These are phyloP conservation scores for Balaeniceps rex DNA, from an alignment of 2,113 vertebrate genomes.

Conservation along the genomic window DNA sequence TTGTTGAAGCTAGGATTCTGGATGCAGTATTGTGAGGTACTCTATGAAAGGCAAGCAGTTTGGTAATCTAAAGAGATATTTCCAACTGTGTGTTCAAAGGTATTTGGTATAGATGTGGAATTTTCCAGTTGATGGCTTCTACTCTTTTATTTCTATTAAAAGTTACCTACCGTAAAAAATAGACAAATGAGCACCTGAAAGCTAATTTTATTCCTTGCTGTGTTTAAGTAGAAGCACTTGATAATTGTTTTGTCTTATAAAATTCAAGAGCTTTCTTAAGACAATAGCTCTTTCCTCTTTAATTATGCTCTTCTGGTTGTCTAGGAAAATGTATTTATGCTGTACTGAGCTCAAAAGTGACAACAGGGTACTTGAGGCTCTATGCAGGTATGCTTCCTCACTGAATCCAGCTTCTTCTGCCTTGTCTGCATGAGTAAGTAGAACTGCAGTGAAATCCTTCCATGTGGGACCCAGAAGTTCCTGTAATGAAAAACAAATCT, in stretches of 20 bases:
- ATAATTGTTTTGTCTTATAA: conserved; percentile 77
- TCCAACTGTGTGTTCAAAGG: background rate
- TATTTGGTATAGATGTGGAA: background rate
- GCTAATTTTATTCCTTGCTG: conserved; percentile 33
- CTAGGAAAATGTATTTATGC: conserved; percentile 73
- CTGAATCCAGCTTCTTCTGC: conserved; percentile 68
- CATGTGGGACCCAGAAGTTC: conserved; percentile 80
- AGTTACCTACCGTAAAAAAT: background rate
- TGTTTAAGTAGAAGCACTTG: conserved; percentile 57
- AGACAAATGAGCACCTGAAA: background rate
- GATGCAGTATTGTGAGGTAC: background rate
- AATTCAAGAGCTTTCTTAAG: conserved; percentile 72
- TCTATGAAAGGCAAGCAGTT: background rate
- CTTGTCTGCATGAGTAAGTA: conserved; percentile 81
- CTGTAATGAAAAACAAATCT: conserved; percentile 64
- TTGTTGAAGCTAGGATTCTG: background rate
- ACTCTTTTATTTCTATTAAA: background rate
- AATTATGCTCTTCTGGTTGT: conserved; percentile 60
- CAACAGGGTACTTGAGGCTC: conserved; percentile 64
- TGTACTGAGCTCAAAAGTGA: conserved; percentile 62
- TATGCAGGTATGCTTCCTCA: conserved; percentile 61
- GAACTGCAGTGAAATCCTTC: conserved; percentile 74
- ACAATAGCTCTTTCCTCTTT: conserved; percentile 65
- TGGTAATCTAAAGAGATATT: background rate
- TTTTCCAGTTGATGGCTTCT: background rate